Evolutionary conservation across 2,888 invertebrate species (phyloP), one percentile per base, ranked within the genome.

Genomic region (Ophion ellenae): DNA sequence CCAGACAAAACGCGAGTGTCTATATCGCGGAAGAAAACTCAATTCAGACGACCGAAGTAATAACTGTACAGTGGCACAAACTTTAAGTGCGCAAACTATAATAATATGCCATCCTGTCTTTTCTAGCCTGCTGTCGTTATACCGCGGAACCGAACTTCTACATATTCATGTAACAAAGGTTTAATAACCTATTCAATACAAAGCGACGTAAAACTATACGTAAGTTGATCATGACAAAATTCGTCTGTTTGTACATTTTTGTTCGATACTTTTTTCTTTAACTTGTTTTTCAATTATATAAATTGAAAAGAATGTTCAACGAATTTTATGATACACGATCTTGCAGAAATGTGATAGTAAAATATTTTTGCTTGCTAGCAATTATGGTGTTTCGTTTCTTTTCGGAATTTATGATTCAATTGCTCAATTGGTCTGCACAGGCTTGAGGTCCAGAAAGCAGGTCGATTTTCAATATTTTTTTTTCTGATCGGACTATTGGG

Each of bases 1-100:
- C 57, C 53, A 6, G 61, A 20, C 9, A 24, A 40, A 24, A 36
- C 57, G 53, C 47, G 57, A 81, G 77, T 71, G 76, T 77, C 10
- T 14, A 28, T 76, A 66, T 64, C 73, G 69, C 81, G 84, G 84
- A 84, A 84, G 73, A 84, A 36, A 77, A 64, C 24, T 67, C 64
- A 74, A 74, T 69, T 45, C 40, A 28, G 66, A 77, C 69, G 63
- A 78, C 77, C 81, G 14, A 69, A 77, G 73, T 81, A 84, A 84
- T 81, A 70, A 75, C 24, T 57, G 45, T 32, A 53, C 67, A 81
- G 57, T 40, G 57, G 28, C 17, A 63, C n/a, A 24, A 81, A 76
- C 61, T 67, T 67, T 63, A 57, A 69, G 57, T 71, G 36, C 75
- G 20, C 32, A 64, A n/a, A 64, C 73, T 81, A 64, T 77, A 73